Conservation (phyloP, 2,888 invertebrate species). For the Nemoura dubitans region DNA sequence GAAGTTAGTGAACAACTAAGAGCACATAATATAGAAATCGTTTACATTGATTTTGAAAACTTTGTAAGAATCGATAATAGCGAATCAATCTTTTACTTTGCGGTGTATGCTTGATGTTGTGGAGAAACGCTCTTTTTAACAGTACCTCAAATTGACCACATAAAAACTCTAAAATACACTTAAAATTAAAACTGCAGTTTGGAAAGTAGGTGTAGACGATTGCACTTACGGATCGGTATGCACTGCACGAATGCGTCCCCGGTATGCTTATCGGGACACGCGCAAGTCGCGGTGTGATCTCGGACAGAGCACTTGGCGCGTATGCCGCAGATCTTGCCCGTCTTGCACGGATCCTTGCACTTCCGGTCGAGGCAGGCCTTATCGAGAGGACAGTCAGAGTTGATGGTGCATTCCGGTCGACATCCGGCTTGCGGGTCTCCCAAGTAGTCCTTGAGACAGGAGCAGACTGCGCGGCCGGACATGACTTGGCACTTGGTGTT, state of each 20-base stretch:
- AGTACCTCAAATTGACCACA: not conserved
- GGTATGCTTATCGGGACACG: slow-evolving; percentile 78
- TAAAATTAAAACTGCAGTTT: not conserved
- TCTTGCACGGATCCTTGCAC: slow-evolving; percentile 55
- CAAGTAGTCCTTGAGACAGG: slow-evolving; percentile 77
- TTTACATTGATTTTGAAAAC: not conserved
- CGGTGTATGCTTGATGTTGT: not conserved
- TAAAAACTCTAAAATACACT: not conserved
- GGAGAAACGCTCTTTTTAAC: not conserved
- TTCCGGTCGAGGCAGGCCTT: slow-evolving; percentile 76
- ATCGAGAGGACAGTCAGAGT: slow-evolving; percentile 79
- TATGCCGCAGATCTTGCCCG: slow-evolving; percentile 72
- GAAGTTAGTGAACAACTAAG: slow-evolving; percentile 24
- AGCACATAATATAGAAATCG: not conserved
- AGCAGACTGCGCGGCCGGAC: slow-evolving; percentile 76
- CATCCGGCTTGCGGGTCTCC: slow-evolving; percentile 74
- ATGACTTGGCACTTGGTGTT: slow-evolving; percentile 82
- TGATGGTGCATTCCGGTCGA: slow-evolving; percentile 81
- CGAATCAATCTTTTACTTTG: not conserved
- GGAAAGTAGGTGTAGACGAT: too few relatives aligned
- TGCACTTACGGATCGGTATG: slow-evolving; percentile 64
- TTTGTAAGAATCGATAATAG: not conserved
- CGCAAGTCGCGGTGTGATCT: slow-evolving; percentile 84
- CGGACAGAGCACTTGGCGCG: slow-evolving; percentile 82
- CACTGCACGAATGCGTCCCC: slow-evolving; percentile 86